phyloP scores from a whole-genome alignment of 2,888 invertebrate species.

The Mylabris sibirica region DNA sequence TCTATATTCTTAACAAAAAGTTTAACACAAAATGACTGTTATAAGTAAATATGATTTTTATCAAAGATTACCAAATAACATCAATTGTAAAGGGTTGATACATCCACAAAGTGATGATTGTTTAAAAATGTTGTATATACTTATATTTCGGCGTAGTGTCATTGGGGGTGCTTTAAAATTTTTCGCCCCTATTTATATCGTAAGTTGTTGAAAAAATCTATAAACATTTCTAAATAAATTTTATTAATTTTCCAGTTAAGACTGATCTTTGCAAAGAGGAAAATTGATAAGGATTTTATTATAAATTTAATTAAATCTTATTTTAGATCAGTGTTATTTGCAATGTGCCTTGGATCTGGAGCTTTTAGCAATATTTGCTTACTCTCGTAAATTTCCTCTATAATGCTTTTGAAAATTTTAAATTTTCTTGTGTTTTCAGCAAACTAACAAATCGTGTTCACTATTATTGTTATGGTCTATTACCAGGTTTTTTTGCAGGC shows the following conservation, averaged over 20 bases:
- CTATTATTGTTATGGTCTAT: constrained; percentile 41
- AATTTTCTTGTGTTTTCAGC: constrained; percentile 33
- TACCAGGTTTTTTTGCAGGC: constrained; percentile 47
- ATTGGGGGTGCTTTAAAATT: constrained; percentile 46
- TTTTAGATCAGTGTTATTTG: constrained; percentile 64
- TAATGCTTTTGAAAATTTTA: constrained; percentile 5
- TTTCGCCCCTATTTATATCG: constrained; percentile 48
- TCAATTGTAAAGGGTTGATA: constrained; percentile 37
- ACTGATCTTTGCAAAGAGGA: constrained; percentile 65
- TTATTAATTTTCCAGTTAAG: constrained; percentile 62
- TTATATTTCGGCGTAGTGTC: too few relatives aligned
- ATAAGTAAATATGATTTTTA: constrained; percentile 50
- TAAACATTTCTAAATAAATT: constrained; percentile 1
- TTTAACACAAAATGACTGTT: constrained; percentile 35
- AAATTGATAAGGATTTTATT: constrained; percentile 62
- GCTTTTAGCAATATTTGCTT: constrained; percentile 65
- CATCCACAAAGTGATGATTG: constrained; percentile 45
- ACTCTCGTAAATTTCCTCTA: constrained; percentile 60
- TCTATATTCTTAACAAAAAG: too few relatives aligned
- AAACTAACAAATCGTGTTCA: constrained; percentile 37
- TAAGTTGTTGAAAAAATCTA: constrained; percentile 36
- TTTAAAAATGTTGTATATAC: constrained; percentile 18
- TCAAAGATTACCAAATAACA: constrained; percentile 30
- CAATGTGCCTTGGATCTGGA: constrained; percentile 62
- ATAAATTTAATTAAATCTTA: constrained; percentile 63